Conservation (phyloP, 1,140 invertebrate species). For the Lithobius niger region DNA sequence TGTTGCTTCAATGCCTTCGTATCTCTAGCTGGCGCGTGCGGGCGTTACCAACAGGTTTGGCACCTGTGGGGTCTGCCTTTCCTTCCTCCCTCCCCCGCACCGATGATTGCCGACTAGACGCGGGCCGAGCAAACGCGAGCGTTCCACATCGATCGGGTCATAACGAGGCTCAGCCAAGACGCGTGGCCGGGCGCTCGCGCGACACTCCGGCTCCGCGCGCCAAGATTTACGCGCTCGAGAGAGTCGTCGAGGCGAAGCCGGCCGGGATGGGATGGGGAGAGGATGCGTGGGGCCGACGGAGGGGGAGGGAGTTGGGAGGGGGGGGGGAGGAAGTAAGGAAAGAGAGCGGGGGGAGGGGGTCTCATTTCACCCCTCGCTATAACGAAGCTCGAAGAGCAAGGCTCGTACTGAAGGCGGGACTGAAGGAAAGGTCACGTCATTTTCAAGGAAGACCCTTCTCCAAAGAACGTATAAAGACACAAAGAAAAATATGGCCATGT, state of each 20-base stretch:
- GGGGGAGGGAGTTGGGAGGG: not conserved
- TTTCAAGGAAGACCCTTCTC: too few relatives aligned
- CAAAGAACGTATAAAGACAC: too few relatives aligned
- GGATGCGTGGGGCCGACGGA: not conserved
- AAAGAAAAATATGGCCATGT: too few relatives aligned
- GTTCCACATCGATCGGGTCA: not conserved
- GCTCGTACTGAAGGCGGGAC: too few relatives aligned
- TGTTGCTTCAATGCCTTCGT: too few relatives aligned
- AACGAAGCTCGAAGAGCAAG: too few relatives aligned
- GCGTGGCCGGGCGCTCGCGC: too few relatives aligned
- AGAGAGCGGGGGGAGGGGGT: not conserved
- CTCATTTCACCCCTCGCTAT: too few relatives aligned
- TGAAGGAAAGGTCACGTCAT: too few relatives aligned
- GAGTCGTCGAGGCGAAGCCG: not conserved
- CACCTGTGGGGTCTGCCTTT: not conserved
- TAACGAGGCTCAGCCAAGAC: not conserved
- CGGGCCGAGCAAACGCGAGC: not conserved
- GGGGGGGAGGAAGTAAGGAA: not conserved
- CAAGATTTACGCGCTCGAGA: too few relatives aligned
- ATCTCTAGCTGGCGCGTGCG: too few relatives aligned
- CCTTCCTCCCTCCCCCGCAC: not conserved
- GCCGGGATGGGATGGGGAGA: not conserved
- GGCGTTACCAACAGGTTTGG: not conserved
- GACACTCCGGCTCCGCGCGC: too few relatives aligned
- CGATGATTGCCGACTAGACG: not conserved